Base-by-base conservation (phyloP, 2,888 invertebrate genomes). In the Synanthedon formicaeformis region DNA sequence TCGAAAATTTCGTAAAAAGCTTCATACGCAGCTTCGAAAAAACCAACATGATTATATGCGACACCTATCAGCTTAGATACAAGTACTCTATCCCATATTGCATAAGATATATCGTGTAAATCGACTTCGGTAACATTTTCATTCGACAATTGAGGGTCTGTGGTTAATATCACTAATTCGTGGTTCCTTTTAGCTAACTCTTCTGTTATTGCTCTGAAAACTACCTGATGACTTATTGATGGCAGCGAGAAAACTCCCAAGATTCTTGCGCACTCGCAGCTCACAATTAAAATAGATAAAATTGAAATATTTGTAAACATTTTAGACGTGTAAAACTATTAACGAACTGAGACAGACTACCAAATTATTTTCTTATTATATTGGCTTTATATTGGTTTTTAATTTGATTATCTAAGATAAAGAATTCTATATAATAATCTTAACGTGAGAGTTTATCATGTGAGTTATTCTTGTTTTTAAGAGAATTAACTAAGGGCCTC, bases 91-190 rank as follows among this genome's bases (percentile, higher is more conserved):
- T 3, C 49, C 66, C 65, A 63, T 3, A 54, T 45, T n/a, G 56
- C 23, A 49, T 74, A 69, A 0, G 73, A 70, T 2, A 66, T 41
- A 52, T 73, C 67, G 40, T 73, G 71, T 0, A 73, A 55, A 14
- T 74, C 69, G 3, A 76, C 69, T 62, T 75, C 73, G n/a, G 63
- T 73, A 3, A 72, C 41, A 51, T 75, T 74, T n/a, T 34, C 41
- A 27, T 27, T 27, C 4, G 69, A 69, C 1, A 60, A 18, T 27
- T 60, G n/a, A 0, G 73, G 70, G 52, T 73, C 67, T 2, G 73
- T 52, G 1, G 72, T 73, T 0, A 72, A 54, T 0, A 70, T 58
- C 0, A 61, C 60, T 0, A 73, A 58, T 55, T 69, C 63, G 54
- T 73, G 72, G 1, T 73, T 70, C 27, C 69, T 58, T 52, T 52